Conservation (phyloP, 2,888 invertebrate genomes). For the Andrena praecox region DNA sequence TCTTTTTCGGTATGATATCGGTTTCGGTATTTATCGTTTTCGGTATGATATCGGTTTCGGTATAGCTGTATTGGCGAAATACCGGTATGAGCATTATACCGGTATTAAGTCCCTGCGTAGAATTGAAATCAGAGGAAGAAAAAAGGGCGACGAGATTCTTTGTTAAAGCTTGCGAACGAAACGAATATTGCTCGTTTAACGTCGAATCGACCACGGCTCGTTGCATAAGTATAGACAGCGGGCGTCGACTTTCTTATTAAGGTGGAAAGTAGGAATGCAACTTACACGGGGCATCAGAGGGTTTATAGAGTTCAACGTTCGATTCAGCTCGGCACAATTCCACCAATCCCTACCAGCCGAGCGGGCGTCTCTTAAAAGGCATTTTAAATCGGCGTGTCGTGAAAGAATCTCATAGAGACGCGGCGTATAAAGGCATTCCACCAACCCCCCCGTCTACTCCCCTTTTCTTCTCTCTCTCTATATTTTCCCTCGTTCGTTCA, state of each 20-base stretch:
- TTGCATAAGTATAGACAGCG: slow-evolving; percentile 55
- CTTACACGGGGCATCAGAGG: slow-evolving; percentile 60
- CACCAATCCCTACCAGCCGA: slow-evolving; percentile 61
- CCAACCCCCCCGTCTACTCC: slow-evolving; percentile 53
- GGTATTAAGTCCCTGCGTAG: too few relatives aligned
- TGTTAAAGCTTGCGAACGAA: background rate
- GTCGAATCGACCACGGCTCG: slow-evolving; percentile 53
- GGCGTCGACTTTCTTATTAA: slow-evolving; percentile 65
- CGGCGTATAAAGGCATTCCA: slow-evolving; percentile 83
- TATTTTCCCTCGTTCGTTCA: slow-evolving; percentile 52
- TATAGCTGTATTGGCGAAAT: too few relatives aligned
- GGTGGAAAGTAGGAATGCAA: slow-evolving; percentile 69
- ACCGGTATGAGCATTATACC: too few relatives aligned
- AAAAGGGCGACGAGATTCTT: too few relatives aligned
- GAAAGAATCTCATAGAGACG: slow-evolving; percentile 84
- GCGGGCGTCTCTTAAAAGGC: slow-evolving; percentile 74
- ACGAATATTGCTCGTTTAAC: slow-evolving; percentile 63
- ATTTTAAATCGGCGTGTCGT: slow-evolving; percentile 82
- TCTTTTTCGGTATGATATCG: too few relatives aligned
- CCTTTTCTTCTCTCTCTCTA: slow-evolving; percentile 29
- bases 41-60: too few relatives aligned
- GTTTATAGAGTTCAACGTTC: slow-evolving; percentile 64
- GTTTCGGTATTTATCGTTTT: too few relatives aligned
- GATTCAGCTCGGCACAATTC: slow-evolving; percentile 74
- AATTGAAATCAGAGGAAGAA: too few relatives aligned